Evolutionary conservation across 2,797 vertebrate species (phyloP).

Genomic region (Nasua narica): DNA sequence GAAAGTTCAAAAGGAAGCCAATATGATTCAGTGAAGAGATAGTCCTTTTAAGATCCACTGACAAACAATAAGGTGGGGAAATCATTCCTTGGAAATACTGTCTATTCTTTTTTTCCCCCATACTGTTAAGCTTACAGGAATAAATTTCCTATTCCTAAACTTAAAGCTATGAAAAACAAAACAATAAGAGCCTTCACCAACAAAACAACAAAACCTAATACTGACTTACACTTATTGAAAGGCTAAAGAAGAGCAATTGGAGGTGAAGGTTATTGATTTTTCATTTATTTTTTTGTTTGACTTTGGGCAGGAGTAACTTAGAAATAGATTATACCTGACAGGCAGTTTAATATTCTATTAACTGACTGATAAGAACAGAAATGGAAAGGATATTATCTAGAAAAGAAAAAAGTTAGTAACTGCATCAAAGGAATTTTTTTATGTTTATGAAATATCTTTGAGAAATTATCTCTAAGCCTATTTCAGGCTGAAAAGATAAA

Average conservation of each 20-base stretch:
- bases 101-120: background rate
- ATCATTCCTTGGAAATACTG: background rate
- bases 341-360: background rate
- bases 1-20: background rate
- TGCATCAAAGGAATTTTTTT: slow-evolving; percentile 6
- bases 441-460: background rate
- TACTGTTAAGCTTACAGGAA: background rate
- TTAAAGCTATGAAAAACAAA: background rate
- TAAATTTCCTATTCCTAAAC: background rate
- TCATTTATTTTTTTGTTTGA: background rate
- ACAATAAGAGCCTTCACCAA: background rate
- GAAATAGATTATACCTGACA: background rate
- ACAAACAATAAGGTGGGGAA: background rate
- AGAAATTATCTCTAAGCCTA: slow-evolving; percentile 24
- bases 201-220: background rate
- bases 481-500: background rate
- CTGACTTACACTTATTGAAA: background rate
- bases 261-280: background rate
- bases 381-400: background rate
- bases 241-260: background rate
- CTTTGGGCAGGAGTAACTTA: background rate
- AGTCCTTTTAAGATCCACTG: background rate
- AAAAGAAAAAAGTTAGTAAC: background rate
- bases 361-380: background rate
- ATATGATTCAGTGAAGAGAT: background rate